Evolutionary conservation across 2,888 invertebrate genomes (phyloP), one percentile per base, ranked within the genome.

Genomic region (Diachrysia chrysitis): DNA sequence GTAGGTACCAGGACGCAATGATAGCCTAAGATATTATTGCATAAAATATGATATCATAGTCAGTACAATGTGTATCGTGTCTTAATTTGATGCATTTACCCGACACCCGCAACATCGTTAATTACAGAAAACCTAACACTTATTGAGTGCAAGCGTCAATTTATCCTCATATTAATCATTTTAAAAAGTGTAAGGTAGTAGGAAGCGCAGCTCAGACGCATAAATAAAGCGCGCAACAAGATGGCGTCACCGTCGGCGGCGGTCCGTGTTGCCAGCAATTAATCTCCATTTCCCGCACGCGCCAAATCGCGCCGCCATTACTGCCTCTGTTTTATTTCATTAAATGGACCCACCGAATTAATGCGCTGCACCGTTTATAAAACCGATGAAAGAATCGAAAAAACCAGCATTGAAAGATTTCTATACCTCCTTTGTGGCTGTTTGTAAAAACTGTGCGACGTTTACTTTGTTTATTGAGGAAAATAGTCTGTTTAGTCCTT

Each of bases 231-330:
- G 83, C 86, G 86, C 85, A 89, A 91, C 89, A 91, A 94, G 92
- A 93, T 91, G 92, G 91, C 90, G 87, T 83, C 85, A 78, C 79
- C 81, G 82, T 79, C 83, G 84, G 86, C 85, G 82, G 83, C 86
- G 85, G 87, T 88, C 87, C 89, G 91, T 92, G 92, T 90, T 92
- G 87, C 92, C 90, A 90, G 89, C 89, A 88, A 94, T 95, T 93
- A 94, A 93, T 95, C 93, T 95, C 93, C 91, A 94, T 94, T 94
- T 91, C 88, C 92, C 89, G 88, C 91, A 90, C 89, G 90, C 90
- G 90, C 90, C 90, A 92, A 93, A 93, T 93, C 92, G 90, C 90
- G 85, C 87, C 88, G 88, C 91, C 90, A 91, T 93, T 92, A 92
- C 90, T 84, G 86, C 83, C 87, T 89, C 90, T 92, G 92, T 93